Percentiles rank a stretch among this genome's conserved stretches.
phyloP scores from a whole-genome alignment of 2,888 invertebrate genomes.

The Agriotes lineatus region DNA sequence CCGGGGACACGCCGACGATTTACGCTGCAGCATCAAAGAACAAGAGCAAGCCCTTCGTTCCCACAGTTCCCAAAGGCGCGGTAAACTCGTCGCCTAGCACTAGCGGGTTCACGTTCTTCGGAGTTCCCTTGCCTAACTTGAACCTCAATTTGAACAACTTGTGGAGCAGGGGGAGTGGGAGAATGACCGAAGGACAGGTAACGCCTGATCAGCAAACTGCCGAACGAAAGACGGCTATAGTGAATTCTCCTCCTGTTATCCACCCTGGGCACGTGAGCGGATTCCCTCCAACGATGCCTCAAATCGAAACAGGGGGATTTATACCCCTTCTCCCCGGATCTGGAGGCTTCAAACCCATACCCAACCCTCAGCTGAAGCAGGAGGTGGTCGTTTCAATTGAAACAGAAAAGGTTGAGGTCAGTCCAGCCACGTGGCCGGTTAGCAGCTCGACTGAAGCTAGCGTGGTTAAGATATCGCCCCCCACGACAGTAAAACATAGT shows the following conservation, averaged over 20 bases:
- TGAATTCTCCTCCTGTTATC: conserved; percentile 49
- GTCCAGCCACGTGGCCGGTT: conserved; percentile 42
- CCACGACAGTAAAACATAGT: background rate
- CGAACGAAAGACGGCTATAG: conserved; percentile 60
- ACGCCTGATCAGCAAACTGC: conserved; percentile 45
- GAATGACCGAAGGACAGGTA: conserved; percentile 61
- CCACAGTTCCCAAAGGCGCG: conserved; percentile 58
- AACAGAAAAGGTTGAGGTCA: conserved; percentile 53
- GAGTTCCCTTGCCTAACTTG: conserved; percentile 82
- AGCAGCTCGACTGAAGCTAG: conserved; percentile 29
- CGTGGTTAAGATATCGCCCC: background rate
- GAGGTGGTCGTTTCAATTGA: conserved; percentile 12
- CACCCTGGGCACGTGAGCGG: conserved; percentile 47
- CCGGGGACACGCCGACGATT: conserved; percentile 73
- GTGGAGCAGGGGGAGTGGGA: conserved; percentile 62
- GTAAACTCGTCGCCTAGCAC: conserved; percentile 68
- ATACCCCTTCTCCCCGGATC: conserved; percentile 79
- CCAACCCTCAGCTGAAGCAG: conserved; percentile 62
- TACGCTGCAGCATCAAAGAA: conserved; percentile 68
- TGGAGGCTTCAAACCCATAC: conserved; percentile 81
- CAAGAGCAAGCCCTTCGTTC: conserved; percentile 49
- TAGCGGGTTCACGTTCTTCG: conserved; percentile 85
- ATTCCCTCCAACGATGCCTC: conserved; percentile 69
- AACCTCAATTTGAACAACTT: conserved; percentile 80
- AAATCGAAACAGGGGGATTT: conserved; percentile 83